Evolutionary conservation across 2,888 invertebrate species (phyloP), one percentile per base, ranked within the genome.

Genomic region (Nyleta sp.): DNA sequence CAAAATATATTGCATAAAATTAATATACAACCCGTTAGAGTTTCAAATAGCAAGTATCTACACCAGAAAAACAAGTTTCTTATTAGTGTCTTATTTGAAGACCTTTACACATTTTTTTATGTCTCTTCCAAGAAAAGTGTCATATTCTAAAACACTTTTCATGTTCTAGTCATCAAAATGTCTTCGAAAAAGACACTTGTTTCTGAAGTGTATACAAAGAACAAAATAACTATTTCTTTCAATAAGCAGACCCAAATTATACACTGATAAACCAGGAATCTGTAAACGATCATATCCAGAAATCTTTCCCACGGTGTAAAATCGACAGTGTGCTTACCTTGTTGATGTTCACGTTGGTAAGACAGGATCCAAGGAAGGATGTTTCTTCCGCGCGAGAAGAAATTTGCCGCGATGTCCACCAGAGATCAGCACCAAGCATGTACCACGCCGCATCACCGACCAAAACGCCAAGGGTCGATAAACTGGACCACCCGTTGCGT

Each of bases 351-450:
- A 42, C 15, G 82, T 68, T 73, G 83, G 81, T 83, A 82, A 81
- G 50, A 48, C 68, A 80, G 81, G 67, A 46, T 68, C 55, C 31
- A 52, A 46, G 60, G 7, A 38, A 20, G 15, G 18, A 13, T 28
- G 35, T 38, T 24, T 20, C 20, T 42, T 24, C 46, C 35, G 10
- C 7, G 2, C 11, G 31, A 40, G 40, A 52, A 75, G 44, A 50
- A 22, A 77, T 50, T 80, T 78, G 18, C 60, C 52, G 40, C 44
- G 18, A 46, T 35, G 22, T 52, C 80, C 80, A 77, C 74, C 50
- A 82, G 82, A 71, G 79, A 71, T 74, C 83, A 82, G 78, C 82
- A 82, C 82, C 31, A 42, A 42, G 44, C 65, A 44, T 33, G 18
- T 52, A 59, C 55, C n/a, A 31, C 31, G 10, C 20, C 0, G 4